phyloP scores from a whole-genome alignment of 1,140 invertebrate genomes.

The Dendroctonus ponderosae region DNA sequence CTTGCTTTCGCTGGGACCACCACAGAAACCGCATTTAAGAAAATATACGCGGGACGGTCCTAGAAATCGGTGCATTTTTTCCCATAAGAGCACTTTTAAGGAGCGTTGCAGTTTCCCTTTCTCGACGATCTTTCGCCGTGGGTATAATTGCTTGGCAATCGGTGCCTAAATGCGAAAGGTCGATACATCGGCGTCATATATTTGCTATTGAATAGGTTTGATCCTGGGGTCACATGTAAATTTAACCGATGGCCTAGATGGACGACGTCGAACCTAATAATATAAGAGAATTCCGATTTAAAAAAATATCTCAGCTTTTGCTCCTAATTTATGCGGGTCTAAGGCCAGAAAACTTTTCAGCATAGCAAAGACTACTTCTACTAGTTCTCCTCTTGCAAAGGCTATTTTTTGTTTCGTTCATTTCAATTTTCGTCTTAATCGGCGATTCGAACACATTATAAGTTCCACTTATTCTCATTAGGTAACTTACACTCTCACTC shows the following conservation, averaged over 20 bases:
- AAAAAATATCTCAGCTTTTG: background rate
- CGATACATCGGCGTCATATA: conserved; percentile 16
- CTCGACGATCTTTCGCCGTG: background rate
- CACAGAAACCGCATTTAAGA: conserved; percentile 18
- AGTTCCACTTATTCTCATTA: too few relatives aligned
- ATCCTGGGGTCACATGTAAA: conserved; percentile 29
- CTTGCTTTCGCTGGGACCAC: conserved; percentile 28
- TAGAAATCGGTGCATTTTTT: background rate
- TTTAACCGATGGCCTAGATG: conserved; percentile 31
- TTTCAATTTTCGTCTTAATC: too few relatives aligned
- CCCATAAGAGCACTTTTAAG: background rate
- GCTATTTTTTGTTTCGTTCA: too few relatives aligned
- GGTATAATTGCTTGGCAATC: conserved; percentile 23
- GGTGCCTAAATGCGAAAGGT: conserved; percentile 14
- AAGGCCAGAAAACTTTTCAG: background rate
- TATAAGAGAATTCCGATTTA: background rate
- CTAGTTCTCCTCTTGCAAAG: too few relatives aligned
- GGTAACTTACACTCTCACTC: too few relatives aligned
- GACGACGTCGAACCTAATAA: conserved; percentile 20
- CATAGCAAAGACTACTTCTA: too few relatives aligned
- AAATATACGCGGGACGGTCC: conserved; percentile 13
- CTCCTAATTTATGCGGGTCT: background rate
- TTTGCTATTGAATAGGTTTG: conserved; percentile 31
- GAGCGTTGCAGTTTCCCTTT: background rate
- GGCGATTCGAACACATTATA: too few relatives aligned